Evolutionary conservation across 1,140 invertebrate genomes (phyloP), one percentile per base, ranked within the genome.

Genomic region (Trichomalopsis sarcophagae): DNA sequence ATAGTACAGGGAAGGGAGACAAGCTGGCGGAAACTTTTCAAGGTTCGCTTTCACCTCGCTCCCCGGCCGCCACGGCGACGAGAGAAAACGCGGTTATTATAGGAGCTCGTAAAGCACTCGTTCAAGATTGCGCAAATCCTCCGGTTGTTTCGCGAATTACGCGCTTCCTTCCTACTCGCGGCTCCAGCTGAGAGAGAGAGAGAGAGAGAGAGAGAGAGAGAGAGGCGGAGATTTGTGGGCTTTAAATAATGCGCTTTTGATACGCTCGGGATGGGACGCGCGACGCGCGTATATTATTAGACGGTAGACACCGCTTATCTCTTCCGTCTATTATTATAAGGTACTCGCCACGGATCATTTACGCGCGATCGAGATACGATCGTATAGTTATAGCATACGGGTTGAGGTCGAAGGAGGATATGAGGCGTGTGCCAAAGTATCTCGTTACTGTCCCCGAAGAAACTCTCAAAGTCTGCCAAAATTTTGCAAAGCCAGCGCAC

Each of bases 121-220:
- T 44, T 68, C 68, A 71, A 81, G 79, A 40, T 81, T 40, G 68
- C n/a, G 79, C 68, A 40, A 80, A 78, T 80, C 33, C 62, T 40
- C 17, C 47, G 30, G 55, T 68, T 80, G 77, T 80, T 80, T 80
- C 33, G 30, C 50, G 76, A 62, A 78, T 76, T 78, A 78, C 76
- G 50, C 76, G 50, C 27, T 62, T 62, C 50, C 76, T 78, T 33
- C 23, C 36, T 23, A 62, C 74, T 50, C 74, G 6, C 30, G 14
- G 14, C 73, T 27, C 27, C 36, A n/a, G 13, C 30, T 13, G 33
- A 40, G 27, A 5, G 68, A n/a, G 23, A 23, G 44, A n/a, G 23
- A 23, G 44, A n/a, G 23, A 23, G 44, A n/a, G 23, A 23, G 44
- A n/a, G 23, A 23, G 44, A n/a, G 33, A 40, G 27, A 5, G 68